Evolutionary conservation across 2,888 invertebrate genomes (phyloP).

Genomic region (Lithophane socia): DNA sequence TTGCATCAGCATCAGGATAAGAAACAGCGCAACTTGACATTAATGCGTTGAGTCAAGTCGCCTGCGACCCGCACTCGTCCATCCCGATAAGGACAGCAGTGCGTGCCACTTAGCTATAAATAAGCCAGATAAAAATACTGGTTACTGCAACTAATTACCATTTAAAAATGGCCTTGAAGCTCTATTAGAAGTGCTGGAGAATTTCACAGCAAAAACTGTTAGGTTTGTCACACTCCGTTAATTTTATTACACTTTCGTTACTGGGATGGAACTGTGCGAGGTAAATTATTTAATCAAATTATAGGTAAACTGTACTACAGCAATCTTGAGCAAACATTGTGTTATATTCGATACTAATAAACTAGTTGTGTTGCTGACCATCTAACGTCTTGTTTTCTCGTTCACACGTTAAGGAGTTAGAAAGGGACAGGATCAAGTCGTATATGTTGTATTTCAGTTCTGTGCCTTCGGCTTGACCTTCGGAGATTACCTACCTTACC

Average conservation of each 20-base stretch:
- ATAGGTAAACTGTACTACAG: constrained; percentile 31
- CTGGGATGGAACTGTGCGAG: constrained; percentile 28
- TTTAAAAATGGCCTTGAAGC: constrained; percentile 70
- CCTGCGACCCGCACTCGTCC: constrained; percentile 61
- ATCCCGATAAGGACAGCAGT: constrained; percentile 74
- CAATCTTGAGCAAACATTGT: constrained; percentile 35
- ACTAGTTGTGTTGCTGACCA: constrained; percentile 30
- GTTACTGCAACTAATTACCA: constrained; percentile 70
- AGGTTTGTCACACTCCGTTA: constrained; percentile 62
- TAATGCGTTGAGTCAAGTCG: constrained; percentile 67
- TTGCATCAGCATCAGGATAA: constrained; percentile 59
- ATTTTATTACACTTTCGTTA: constrained; percentile 50
- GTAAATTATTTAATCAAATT: constrained; percentile 49
- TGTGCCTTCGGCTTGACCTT: no score
- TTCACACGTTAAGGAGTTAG: constrained; percentile 27
- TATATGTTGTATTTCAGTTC: constrained; percentile 61
- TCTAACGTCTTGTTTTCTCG: constrained; percentile 36
- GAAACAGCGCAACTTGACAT: constrained; percentile 71
- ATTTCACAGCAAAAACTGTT: constrained; percentile 60
- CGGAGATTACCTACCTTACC: no score
- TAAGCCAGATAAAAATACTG: constrained; percentile 73
- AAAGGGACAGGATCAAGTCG: constrained; percentile 54
- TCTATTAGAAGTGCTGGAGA: constrained; percentile 62
- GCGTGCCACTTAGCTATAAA: constrained; percentile 76
- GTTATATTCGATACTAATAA: constrained; percentile 32